Evolutionary conservation across 2,888 invertebrate genomes (phyloP), one percentile per base, ranked within the genome.

Genomic region (Amphiduros pacificus): DNA sequence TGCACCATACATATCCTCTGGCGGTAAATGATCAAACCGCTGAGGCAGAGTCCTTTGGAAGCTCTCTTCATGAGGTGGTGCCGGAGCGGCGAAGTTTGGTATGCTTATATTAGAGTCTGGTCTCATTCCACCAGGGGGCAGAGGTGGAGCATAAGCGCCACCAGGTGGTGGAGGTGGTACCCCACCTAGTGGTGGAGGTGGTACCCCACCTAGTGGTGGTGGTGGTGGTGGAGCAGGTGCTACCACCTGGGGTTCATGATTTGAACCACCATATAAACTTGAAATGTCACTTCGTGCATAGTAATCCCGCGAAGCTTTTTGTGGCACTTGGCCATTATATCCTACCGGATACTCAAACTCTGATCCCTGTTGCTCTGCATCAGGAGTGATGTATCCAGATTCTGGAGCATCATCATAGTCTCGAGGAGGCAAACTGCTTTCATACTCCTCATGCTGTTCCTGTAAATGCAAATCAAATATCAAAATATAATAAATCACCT

Each of bases 371-470:
- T 20, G 5, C 4, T 44, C 44, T 11, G 22, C 6, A 44, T 44
- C 44, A 20, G 44, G 44, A 5, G 44, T 44, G 44, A 44, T 44
- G 44, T 44, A 22, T 4, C 44, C 44, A 20, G 44, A 44, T 20
- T 44, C 44, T 44, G 44, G 44, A 4, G 20, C 44, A 6, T 44
- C 44, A 22, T 44, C 44, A n/a, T 44, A 44, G 22, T 44, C 44
- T 44, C 44, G n/a, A 22, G 20, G 22, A 6, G n/a, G 44, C n/a
- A n/a, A n/a, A n/a, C n/a, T n/a, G 44, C 22, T 20, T n/a, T 44
- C 44, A 44, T 20, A n/a, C 20, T 44, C 44, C n/a, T 44, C 44
- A n/a, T 44, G 44, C 22, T 44, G 44, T 44, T 44, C 44, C 44
- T 44, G 44, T 6, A 44, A 44, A n/a, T n/a, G n/a, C n/a, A n/a